Evolutionary conservation across 2,113 vertebrate species (phyloP), one percentile per base, ranked within the genome.

Genomic region (Campylomormyrus tamandua): DNA sequence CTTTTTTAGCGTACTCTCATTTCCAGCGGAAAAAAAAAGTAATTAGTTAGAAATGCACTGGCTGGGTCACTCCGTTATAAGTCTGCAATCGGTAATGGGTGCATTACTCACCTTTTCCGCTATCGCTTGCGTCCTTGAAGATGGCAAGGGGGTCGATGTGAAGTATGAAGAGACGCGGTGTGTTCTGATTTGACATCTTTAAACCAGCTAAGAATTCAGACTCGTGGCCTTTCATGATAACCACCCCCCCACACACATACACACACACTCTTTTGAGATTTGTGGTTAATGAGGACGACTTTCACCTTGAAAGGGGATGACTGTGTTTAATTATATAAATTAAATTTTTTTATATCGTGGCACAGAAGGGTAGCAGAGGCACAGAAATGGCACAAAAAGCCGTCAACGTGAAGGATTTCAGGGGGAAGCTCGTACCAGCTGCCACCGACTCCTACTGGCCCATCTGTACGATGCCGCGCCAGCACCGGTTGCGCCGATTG

Each of bases 1-100:
- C 74, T 89, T 89, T 80, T 50, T 87, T 50, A 80, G 77, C 52
- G 17, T 49, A 89, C 24, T 83, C 88, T 89, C 48, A 80, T 89
- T 52, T 89, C 24, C 49, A 56, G 46, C 27, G 49, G 62, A 11
- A 42, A 77, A 70, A 77, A 77, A 70, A 50, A 24, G 70, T 21
- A n/a, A 35, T 56, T 45, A 56, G 31, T 83, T 21, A 39, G 9
- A 77, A 49, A 89, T 89, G 27, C 74, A 3, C 24, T n/a, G 50
- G 27, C 21, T 21, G 7, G 45, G 24, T 87, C 85, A 53, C 24
- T 31, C 31, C 3, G 46, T 42, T 19, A 35, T 1, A 8, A 50
- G 49, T 84, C 83, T 11, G 83, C 42, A 21, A n/a, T 10, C 1
- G 74, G 35, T 80, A 80, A 39, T 19, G 83, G 42, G 3, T 86